Evolutionary conservation across 2,797 vertebrate genomes (phyloP).

Genomic region (Botia kubotai): DNA sequence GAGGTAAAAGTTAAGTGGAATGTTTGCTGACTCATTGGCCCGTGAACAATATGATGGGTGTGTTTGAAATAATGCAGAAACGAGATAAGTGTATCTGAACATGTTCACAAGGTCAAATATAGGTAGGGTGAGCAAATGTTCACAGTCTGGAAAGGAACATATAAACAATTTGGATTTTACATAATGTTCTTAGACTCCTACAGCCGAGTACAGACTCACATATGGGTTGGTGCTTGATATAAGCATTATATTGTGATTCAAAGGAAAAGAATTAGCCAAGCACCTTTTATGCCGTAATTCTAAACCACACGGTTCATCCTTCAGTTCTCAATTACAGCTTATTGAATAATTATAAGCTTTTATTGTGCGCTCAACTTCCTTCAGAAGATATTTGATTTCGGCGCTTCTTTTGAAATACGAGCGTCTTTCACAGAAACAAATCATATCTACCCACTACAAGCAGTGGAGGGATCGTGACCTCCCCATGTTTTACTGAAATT

Average conservation of each 20-base stretch:
- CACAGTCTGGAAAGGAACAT: neutral
- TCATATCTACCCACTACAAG: conserved; percentile 49
- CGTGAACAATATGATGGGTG: conserved; percentile 18
- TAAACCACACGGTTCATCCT: conserved; percentile 43
- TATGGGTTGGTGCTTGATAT: neutral
- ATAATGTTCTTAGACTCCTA: neutral
- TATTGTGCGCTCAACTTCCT: conserved; percentile 57
- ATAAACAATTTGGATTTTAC: conserved; percentile 1
- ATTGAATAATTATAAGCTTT: conserved; percentile 60
- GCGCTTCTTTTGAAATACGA: conserved; percentile 55
- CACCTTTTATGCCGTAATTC: conserved; percentile 52
- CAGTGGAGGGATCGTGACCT: conserved; percentile 11
- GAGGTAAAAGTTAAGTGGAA: conserved; percentile 1
- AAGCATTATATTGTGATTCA: conserved; percentile 6
- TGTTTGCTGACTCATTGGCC: conserved; percentile 8
- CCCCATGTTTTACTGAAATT: conserved; percentile 31
- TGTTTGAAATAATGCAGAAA: conserved; percentile 35
- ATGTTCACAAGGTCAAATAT: conserved; percentile 38
- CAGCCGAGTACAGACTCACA: neutral
- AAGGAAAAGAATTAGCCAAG: conserved; percentile 28
- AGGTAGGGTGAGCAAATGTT: conserved; percentile 37
- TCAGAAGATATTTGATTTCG: conserved; percentile 54
- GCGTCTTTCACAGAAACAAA: conserved; percentile 54
- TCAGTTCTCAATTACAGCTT: conserved; percentile 58
- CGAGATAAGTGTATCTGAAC: neutral